Evolutionary conservation across 2,797 vertebrate species (phyloP).

Genomic region (Eulemur coronatus): DNA sequence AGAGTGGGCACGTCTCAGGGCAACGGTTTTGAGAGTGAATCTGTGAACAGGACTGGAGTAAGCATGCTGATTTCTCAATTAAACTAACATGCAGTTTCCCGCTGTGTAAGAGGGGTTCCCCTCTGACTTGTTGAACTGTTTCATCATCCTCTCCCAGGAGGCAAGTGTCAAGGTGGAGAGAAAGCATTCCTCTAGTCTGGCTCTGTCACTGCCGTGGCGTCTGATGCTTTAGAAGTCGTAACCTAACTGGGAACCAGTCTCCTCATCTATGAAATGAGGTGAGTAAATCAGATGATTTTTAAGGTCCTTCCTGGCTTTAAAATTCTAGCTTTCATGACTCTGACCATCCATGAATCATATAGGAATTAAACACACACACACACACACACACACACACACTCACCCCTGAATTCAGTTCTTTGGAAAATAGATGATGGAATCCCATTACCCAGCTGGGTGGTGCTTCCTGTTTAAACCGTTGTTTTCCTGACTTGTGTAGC

Average conservation of each 20-base stretch:
- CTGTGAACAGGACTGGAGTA: neutral
- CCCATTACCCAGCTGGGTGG: neutral
- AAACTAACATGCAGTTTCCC: neutral
- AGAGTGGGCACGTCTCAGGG: neutral
- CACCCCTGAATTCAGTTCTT: neutral
- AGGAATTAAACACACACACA: neutral
- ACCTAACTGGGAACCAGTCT: neutral
- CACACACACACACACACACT: too few species aligned
- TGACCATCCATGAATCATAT: neutral
- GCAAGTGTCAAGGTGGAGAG: neutral
- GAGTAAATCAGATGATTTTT: neutral
- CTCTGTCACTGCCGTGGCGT: neutral
- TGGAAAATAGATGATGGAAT: neutral
- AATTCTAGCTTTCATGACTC: neutral
- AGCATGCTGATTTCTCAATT: neutral
- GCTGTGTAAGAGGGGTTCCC: neutral
- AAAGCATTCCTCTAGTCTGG: neutral
- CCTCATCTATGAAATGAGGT: neutral
- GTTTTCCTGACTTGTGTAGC: neutral
- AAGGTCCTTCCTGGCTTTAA: conserved; percentile 19
- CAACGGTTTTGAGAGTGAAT: neutral
- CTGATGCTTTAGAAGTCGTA: neutral
- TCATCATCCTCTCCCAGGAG: neutral
- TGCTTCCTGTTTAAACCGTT: neutral
- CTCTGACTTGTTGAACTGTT: neutral